Evolutionary conservation across 1,140 invertebrate genomes (phyloP).

Genomic region (Papilio xuthus): DNA sequence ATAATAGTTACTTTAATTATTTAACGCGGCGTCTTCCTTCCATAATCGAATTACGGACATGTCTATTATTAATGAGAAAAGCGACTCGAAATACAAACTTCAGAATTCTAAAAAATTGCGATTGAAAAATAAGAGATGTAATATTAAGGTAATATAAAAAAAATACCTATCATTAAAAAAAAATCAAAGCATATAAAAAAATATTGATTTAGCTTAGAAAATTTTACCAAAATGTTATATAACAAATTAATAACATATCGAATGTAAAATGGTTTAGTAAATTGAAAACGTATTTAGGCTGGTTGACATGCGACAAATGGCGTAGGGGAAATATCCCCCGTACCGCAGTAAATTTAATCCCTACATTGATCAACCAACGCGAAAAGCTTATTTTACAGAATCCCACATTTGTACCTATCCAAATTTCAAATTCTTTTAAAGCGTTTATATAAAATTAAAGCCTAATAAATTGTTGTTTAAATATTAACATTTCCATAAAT

Average conservation of each 20-base stretch:
- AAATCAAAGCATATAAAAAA: too few species aligned
- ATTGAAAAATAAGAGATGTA: too few species aligned
- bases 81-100: too few species aligned
- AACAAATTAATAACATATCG: not conserved
- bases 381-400: not conserved
- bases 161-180: too few species aligned
- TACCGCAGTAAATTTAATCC: not conserved
- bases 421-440: not conserved
- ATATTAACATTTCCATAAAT: not conserved
- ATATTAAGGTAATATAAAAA: too few species aligned
- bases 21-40: too few species aligned
- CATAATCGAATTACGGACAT: too few species aligned
- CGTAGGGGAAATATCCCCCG: not conserved
- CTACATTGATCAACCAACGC: slow-evolving; percentile 1
- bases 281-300: slow-evolving; percentile 7
- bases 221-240: not conserved
- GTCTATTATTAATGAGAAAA: too few species aligned
- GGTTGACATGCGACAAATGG: not conserved
- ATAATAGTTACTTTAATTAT: not conserved
- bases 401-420: slow-evolving; percentile 3
- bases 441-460: not conserved
- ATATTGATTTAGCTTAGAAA: not conserved
- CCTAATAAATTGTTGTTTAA: not conserved
- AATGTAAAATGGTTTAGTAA: not conserved
- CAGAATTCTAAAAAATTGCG: too few species aligned